Evolutionary conservation across 2,113 vertebrate species (phyloP).

Genomic region (Brachirus orientalis): DNA sequence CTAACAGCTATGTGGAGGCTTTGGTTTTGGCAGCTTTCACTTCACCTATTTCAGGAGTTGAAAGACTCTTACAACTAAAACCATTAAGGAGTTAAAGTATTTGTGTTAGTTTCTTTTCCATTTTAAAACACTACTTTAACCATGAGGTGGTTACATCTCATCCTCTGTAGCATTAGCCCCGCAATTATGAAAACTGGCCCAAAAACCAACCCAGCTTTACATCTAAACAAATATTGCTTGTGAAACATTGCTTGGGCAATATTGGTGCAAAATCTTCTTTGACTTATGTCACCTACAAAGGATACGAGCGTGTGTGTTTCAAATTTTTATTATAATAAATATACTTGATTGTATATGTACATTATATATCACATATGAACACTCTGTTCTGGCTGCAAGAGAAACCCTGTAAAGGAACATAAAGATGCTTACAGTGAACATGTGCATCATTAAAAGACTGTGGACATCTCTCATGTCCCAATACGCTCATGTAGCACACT

Average conservation of each 20-base stretch:
- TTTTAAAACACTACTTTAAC: slow-evolving; percentile 48
- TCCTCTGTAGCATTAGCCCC: background rate
- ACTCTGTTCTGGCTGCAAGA: slow-evolving; percentile 64
- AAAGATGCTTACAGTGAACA: slow-evolving; percentile 56
- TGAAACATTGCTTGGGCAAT: too few relatives aligned
- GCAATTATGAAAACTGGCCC: background rate
- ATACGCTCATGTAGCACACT: slow-evolving; percentile 39
- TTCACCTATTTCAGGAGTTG: slow-evolving; percentile 41
- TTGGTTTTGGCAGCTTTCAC: slow-evolving; percentile 19
- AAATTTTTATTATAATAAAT: slow-evolving; percentile 84
- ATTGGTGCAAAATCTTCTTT: too few relatives aligned
- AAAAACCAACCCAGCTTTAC: background rate
- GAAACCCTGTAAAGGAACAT: slow-evolving; percentile 57
- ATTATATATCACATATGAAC: slow-evolving; percentile 69
- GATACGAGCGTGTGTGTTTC: slow-evolving; percentile 37
- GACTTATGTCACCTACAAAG: background rate
- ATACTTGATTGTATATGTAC: slow-evolving; percentile 78
- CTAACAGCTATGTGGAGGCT: background rate
- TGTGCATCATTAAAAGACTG: slow-evolving; percentile 48
- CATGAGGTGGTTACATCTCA: slow-evolving; percentile 39
- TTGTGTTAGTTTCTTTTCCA: slow-evolving; percentile 22
- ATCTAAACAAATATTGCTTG: background rate
- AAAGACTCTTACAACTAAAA: slow-evolving; percentile 76
- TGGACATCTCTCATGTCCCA: slow-evolving; percentile 35
- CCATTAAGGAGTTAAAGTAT: slow-evolving; percentile 62